A percentile compares a stretch with the other conserved stretches of the same genome.
phyloP scores from a whole-genome alignment of 2,113 vertebrate species.

The Macrotus californicus region DNA sequence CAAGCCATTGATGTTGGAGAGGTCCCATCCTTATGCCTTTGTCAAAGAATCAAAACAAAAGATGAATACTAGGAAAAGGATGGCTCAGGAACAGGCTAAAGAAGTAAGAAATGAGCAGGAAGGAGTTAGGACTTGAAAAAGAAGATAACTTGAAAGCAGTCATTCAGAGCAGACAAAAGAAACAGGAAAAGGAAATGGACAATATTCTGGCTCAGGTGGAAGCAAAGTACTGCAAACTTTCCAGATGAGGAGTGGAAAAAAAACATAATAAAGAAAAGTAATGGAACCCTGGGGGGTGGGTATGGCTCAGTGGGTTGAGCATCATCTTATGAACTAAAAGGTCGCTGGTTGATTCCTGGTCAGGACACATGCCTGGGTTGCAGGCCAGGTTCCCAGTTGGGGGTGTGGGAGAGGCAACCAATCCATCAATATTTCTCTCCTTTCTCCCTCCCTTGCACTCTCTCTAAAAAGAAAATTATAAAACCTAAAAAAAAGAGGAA shows the following conservation, averaged over 20 bases:
- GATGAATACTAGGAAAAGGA: constrained; percentile 81
- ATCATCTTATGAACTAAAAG: no score
- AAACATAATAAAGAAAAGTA: no score
- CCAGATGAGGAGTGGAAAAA: no score
- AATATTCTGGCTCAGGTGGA: constrained; percentile 88
- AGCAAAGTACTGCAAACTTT: constrained; percentile 78
- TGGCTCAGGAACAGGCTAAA: constrained; percentile 85
- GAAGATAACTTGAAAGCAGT: constrained; percentile 82
- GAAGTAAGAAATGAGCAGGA: constrained; percentile 85
- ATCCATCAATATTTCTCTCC: no score
- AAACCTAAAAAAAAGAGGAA: not conserved
- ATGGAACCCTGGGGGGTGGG: no score
- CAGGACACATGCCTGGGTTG: no score
- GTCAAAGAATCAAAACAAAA: constrained; percentile 83
- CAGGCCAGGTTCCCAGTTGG: no score
- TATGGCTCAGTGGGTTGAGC: no score
- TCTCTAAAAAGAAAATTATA: no score
- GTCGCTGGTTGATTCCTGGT: no score
- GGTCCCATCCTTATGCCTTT: constrained; percentile 81
- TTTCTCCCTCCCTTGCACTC: no score
- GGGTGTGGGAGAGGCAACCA: no score
- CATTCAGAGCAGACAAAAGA: constrained; percentile 86
- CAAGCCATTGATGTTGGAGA: constrained; percentile 80
- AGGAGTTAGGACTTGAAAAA: constrained; percentile 83
- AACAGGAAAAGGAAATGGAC: constrained; percentile 85